These are phyloP conservation scores for Heteromormyrus szaboi DNA, from an alignment of 2,797 vertebrate species.

Conservation along the genomic window DNA sequence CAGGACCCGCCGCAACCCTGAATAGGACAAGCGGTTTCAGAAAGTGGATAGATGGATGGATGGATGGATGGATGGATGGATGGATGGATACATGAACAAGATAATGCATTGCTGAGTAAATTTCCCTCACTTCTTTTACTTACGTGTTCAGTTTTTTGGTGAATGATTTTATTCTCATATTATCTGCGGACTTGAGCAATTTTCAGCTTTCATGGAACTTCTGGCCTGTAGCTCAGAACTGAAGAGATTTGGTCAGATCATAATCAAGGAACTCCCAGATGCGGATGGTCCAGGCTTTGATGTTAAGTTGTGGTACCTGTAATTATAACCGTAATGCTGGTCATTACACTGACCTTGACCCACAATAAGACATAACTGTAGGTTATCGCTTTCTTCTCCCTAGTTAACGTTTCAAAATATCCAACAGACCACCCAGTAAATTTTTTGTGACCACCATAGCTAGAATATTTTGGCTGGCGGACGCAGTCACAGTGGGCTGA, in stretches of 20 bases:
- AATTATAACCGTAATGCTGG: constrained; percentile 1
- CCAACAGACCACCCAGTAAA: background rate
- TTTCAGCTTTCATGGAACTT: background rate
- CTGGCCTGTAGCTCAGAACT: background rate
- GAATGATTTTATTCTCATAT: background rate
- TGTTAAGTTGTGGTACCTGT: background rate
- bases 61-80: background rate
- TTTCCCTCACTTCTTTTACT: background rate
- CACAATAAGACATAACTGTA: background rate
- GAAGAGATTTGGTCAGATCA: background rate
- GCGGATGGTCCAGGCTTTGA: background rate
- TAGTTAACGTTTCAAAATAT: constrained; percentile 6
- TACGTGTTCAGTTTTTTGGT: background rate
- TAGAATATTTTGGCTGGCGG: background rate
- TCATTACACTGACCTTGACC: constrained; percentile 7
- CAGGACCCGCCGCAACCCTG: background rate
- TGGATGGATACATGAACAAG: background rate
- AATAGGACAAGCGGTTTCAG: background rate
- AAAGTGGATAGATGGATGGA: background rate
- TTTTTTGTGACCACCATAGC: background rate
- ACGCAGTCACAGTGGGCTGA: background rate
- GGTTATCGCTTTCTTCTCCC: background rate
- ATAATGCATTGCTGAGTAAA: background rate
- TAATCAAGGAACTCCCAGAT: background rate
- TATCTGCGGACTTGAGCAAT: background rate